Base-by-base conservation (phyloP, 1,140 invertebrate genomes). In the Drosophila ficusphila region DNA sequence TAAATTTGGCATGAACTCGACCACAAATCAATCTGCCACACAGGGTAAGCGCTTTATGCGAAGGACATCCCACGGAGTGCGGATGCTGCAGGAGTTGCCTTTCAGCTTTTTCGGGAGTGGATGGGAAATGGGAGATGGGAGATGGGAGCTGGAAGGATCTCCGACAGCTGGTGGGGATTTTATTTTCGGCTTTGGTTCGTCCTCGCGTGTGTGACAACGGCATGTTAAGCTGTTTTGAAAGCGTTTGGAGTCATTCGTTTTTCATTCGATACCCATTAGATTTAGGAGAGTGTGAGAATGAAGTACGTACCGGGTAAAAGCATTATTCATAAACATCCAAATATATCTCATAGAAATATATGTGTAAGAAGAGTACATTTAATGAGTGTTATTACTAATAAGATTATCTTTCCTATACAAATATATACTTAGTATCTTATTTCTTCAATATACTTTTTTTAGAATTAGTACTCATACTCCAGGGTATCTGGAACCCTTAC, bases 1-100 rank as follows among this genome's bases (percentile, higher is more conserved):
- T 85, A 85, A 85, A 85, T 85, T 85, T 85, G 81, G 81, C 81
- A 85, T 85, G 81, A 86, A 86, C 81, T 81, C 81, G 81, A 86
- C 81, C 81, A 85, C 81, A 85, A 85, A 85, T 85, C 81, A 85
- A 85, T 85, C 81, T 85, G 81, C 76, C 81, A 79, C 79, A 85
- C 76, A 70, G 76, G 47, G 65, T 79, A 79, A 79, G 81, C 71
- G 76, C 79, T 79, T 76, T 76, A 79, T 42, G 23, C 27, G 27
- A 33, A 41, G 62, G 25, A 41, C 56, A 41, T n/a, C 23, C 19
- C 31, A 44, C 18, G 18, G 39, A 18, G 23, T n/a, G 48, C 14
- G 21, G 42, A 69, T 23, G 47, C 39, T 36, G 34, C 27, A 29
- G 12, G 21, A 27, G 16, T 8, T 8, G 12, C 9, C 19, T 7